Evolutionary conservation across 30 jellyfish, hydroid and myxozoan species (phyloP).

Genomic region (Haliclystus octoradiatus): DNA sequence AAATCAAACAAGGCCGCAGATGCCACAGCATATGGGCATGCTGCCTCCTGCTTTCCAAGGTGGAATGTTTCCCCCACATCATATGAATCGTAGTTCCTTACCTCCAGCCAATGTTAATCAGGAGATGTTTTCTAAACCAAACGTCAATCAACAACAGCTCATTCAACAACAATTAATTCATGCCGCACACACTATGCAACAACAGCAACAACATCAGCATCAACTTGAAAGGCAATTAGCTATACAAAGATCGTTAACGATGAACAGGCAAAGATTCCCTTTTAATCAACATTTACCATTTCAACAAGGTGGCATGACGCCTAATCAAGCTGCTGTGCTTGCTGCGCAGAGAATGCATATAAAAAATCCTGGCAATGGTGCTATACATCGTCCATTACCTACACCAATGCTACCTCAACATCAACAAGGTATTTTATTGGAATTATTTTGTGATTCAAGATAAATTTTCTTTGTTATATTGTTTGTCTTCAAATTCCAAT

Average conservation of each 20-base stretch:
- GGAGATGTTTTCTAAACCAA: not conserved
- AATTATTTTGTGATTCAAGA: too few species aligned
- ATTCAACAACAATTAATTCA: conserved; percentile 5
- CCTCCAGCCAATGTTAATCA: not conserved
- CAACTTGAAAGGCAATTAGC: conserved; percentile 73
- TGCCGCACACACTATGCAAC: conserved; percentile 69
- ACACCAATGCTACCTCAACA: not conserved
- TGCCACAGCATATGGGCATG: not conserved
- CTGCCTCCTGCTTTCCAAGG: conserved; percentile 2
- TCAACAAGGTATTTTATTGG: too few species aligned
- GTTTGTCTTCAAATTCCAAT: too few species aligned
- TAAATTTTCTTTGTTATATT: too few species aligned
- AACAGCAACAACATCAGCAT: conserved; percentile 63
- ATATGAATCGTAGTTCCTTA: not conserved
- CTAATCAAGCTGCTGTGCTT: not conserved
- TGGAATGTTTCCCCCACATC: not conserved
- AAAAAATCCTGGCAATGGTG: not conserved
- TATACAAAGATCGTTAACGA: not conserved
- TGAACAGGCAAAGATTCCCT: not conserved
- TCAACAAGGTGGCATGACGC: not conserved
- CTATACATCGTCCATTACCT: not conserved
- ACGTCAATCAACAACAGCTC: not conserved
- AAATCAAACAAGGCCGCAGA: not conserved
- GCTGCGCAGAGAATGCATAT: not conserved
- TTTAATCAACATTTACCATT: too few species aligned